A percentile compares a stretch with the other conserved stretches of the same genome.
These are phyloP conservation scores for Standfussiana lucernea DNA, from an alignment of 2,888 invertebrate genomes.

Conservation along the genomic window DNA sequence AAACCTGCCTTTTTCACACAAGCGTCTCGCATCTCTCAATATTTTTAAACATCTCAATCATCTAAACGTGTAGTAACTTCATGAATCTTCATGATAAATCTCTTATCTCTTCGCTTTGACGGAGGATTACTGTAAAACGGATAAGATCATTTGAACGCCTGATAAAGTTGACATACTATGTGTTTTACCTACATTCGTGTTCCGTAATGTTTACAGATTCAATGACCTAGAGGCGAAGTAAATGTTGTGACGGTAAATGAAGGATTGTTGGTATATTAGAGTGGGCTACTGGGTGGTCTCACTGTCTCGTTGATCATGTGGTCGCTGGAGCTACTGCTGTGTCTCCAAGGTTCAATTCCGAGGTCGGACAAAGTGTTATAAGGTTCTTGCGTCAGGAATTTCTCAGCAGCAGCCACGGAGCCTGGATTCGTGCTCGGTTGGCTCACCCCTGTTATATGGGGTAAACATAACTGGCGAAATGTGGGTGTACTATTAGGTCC, in stretches of 20 bases:
- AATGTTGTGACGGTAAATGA: constrained; percentile 50
- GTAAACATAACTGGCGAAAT: neutral
- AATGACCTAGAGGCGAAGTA: constrained; percentile 51
- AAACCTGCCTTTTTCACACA: neutral
- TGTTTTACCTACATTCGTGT: constrained; percentile 58
- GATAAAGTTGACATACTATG: constrained; percentile 54
- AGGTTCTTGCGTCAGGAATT: neutral
- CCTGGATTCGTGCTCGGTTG: neutral
- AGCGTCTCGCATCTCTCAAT: neutral
- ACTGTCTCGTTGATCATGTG: neutral
- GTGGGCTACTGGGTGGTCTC: constrained; percentile 42
- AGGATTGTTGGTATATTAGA: constrained; percentile 20
- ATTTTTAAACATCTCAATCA: neutral
- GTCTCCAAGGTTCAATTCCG: neutral
- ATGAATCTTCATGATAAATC: constrained; percentile 43
- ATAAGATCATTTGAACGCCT: constrained; percentile 47
- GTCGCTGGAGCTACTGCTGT: neutral
- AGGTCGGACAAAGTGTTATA: neutral
- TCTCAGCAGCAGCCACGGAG: neutral
- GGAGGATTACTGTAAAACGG: constrained; percentile 39
- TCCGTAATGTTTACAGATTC: constrained; percentile 60
- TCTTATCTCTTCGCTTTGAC: constrained; percentile 53
- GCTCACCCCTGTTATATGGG: neutral
- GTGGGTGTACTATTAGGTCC: neutral
- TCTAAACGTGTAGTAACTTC: constrained; percentile 11